A percentile compares a stretch with the other conserved stretches of the same genome.
Evolutionary conservation across 2,888 invertebrate genomes (phyloP).

Genomic region (Cistogaster globosa): DNA sequence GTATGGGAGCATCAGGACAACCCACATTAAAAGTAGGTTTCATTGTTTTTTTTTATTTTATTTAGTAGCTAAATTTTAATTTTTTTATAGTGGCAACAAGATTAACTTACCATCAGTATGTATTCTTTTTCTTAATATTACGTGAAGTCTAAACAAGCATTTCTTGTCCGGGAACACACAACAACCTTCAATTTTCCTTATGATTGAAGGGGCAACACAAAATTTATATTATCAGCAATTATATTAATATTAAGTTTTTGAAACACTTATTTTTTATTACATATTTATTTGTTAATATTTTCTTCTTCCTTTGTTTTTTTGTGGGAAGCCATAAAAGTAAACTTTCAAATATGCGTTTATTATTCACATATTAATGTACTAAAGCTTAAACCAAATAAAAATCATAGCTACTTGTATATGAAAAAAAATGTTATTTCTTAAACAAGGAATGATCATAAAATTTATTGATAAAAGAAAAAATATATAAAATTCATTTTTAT

Average conservation of each 20-base stretch:
- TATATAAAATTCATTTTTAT: no score
- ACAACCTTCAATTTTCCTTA: constrained; percentile 7
- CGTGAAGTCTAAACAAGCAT: constrained; percentile 29
- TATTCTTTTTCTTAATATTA: constrained; percentile 10
- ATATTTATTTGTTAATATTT: constrained; percentile 24
- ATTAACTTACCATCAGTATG: constrained; percentile 69
- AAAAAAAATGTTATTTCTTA: no score
- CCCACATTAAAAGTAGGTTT: constrained; percentile 74
- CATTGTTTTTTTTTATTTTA: neutral
- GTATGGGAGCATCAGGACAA: constrained; percentile 74
- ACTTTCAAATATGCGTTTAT: constrained; percentile 14
- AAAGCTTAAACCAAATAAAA: constrained; percentile 18
- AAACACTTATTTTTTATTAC: neutral
- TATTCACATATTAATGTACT: constrained; percentile 5
- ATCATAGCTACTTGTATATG: neutral
- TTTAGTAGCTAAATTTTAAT: neutral
- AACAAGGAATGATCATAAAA: no score
- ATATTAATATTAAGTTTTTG: neutral
- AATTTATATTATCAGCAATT: constrained; percentile 36
- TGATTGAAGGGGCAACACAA: constrained; percentile 42
- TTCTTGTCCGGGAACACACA: constrained; percentile 5
- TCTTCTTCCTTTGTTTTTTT: constrained; percentile 8
- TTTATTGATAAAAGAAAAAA: no score
- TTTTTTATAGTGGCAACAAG: constrained; percentile 79
- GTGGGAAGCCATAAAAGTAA: constrained; percentile 52